These are phyloP conservation scores for Portunus trituberculatus DNA, from an alignment of 1,140 invertebrate genomes.

Conservation along the genomic window DNA sequence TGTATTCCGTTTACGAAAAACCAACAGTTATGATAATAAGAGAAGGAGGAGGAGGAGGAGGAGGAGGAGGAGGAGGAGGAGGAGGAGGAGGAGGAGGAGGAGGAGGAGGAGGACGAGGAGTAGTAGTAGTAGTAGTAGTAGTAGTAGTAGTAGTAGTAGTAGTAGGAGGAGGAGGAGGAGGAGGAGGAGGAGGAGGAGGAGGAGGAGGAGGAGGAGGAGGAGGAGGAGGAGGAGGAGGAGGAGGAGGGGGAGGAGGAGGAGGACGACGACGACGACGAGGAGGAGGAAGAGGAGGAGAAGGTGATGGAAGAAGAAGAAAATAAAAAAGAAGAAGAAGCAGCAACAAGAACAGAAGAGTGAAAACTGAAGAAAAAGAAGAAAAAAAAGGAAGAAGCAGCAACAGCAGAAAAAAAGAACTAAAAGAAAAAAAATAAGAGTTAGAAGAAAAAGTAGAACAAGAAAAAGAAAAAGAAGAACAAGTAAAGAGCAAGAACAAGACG, in stretches of 20 bases:
- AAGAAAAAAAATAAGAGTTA: no score
- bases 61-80: neutral
- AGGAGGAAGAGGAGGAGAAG: neutral
- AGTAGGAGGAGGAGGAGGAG: slow-evolving; percentile 23
- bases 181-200: neutral
- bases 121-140: neutral
- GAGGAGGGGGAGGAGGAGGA: neutral
- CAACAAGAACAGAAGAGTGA: no score
- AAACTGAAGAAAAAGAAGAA: no score
- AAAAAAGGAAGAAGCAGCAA: no score
- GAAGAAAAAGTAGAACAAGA: no score
- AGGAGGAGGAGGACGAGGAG: neutral
- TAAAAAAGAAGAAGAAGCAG: no score
- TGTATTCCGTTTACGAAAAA: no score
- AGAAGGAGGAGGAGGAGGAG: slow-evolving; percentile 1
- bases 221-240: neutral
- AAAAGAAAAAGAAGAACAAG: no score
- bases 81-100: neutral
- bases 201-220: slow-evolving; percentile 4
- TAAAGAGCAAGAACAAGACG: no score
- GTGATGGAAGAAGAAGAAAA: neutral
- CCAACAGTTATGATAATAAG: no score
- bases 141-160: neutral
- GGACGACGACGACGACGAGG: neutral
- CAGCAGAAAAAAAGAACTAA: no score